Percentiles rank a stretch among this genome's conserved stretches.
These are phyloP conservation scores for Glaucomys volans DNA, from an alignment of 2,113 vertebrate genomes.

Conservation along the genomic window DNA sequence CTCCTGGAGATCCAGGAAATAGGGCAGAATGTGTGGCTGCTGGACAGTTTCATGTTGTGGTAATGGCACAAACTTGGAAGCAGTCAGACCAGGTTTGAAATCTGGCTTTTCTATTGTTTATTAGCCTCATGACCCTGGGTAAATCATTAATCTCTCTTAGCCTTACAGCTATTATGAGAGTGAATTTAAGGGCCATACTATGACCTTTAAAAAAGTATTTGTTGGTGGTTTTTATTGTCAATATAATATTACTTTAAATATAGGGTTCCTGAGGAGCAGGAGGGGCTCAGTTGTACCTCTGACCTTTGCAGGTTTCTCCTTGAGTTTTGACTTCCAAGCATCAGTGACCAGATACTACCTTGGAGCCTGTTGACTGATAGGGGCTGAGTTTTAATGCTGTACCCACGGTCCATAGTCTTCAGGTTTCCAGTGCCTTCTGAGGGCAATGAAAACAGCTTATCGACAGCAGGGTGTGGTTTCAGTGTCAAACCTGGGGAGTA, in stretches of 20 bases:
- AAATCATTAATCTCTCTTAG: constrained; percentile 55
- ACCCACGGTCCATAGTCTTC: background rate
- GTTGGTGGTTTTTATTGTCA: constrained; percentile 44
- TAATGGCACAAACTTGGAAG: background rate
- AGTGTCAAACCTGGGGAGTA: background rate
- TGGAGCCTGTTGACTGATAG: background rate
- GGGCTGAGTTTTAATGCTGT: background rate
- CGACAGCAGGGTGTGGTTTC: background rate
- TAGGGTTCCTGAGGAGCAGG: background rate
- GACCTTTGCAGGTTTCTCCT: background rate
- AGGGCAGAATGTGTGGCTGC: background rate
- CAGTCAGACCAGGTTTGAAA: constrained; percentile 52
- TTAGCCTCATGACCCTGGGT: constrained; percentile 34
- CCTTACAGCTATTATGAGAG: constrained; percentile 2
- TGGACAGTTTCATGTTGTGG: background rate
- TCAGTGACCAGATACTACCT: background rate
- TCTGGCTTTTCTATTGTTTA: constrained; percentile 30
- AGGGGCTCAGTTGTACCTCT: background rate
- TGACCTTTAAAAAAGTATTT: constrained; percentile 46
- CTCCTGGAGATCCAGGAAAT: constrained; percentile 20
- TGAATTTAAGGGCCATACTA: constrained; percentile 39
- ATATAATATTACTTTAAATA: background rate
- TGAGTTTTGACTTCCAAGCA: background rate
- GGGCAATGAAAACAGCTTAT: background rate
- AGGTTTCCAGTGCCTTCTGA: background rate